phyloP scores from a whole-genome alignment of 2,888 invertebrate species.

The Microctonus hyperodae region DNA sequence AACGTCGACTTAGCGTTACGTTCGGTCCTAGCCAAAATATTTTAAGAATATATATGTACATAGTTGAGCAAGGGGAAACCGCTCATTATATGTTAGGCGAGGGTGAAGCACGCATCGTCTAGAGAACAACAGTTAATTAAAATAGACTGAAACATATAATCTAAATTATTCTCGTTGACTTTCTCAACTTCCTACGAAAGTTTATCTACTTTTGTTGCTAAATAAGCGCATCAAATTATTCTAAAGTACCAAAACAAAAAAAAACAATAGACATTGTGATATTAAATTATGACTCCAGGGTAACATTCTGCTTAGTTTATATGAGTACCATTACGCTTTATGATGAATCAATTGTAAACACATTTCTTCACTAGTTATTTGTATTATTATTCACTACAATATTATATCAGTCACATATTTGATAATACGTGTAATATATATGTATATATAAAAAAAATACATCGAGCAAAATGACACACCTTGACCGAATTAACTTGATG shows the following conservation, averaged over 20 bases:
- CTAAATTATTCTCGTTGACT: not conserved
- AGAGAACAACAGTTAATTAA: not conserved
- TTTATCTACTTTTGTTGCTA: not conserved
- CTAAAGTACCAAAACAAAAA: no score
- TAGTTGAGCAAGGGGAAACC: not conserved
- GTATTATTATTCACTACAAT: no score
- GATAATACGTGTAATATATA: not conserved
- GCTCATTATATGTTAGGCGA: not conserved
- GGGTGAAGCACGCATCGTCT: not conserved
- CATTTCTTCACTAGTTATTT: no score
- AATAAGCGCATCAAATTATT: not conserved
- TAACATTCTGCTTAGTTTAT: no score
- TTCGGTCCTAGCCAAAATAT: not conserved
- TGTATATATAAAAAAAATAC: not conserved
- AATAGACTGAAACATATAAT: not conserved
- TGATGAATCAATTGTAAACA: no score
- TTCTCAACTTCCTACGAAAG: not conserved
- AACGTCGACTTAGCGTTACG: not conserved
- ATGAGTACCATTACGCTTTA: no score
- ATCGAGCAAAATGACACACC: not conserved
- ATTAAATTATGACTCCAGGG: no score
- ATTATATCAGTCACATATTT: not conserved
- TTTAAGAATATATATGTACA: not conserved
- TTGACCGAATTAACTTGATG: slow-evolving; percentile 2
- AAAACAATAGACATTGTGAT: no score